Evolutionary conservation across 2,797 vertebrate species (phyloP), one percentile per base, ranked within the genome.

Genomic region (Heterohyrax brucei): DNA sequence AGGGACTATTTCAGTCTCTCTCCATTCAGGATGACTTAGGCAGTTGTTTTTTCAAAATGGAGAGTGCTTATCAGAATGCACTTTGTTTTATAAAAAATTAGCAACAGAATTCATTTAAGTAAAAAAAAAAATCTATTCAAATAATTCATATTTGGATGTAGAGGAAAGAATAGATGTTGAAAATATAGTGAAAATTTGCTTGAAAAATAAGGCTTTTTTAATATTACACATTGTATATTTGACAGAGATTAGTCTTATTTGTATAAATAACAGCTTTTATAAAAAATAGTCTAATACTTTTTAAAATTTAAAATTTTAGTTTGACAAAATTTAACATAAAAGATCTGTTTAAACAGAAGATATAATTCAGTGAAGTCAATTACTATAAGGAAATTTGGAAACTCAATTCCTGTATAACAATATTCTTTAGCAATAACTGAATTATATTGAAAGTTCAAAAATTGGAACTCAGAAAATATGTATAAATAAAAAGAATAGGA

Each of bases 41-140:
- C 39, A 39, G 68, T 70, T 33, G 18, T 16, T 70, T 14, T 89
- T 84, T 53, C 89, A n/a, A 78, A 96, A 87, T 62, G 8, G 24
- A 30, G 89, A 87, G 10, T 44, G 92, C 44, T 94, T 95, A 64
- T 73, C 26, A 39, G 2, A n/a, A 24, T 56, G 2, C 30, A 70
- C 73, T 93, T 96, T 10, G 53, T 79, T 94, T 90, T n/a, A 50
- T 83, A 73, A 92, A 90, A 90, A 46, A 91, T 64, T 1, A 56
- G 0, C 18, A 84, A n/a, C 6, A 95, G 62, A 93, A 77, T 64
- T 90, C 10, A 95, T 77, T 79, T 73, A 8, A 24, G 48, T 91
- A 22, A n/a, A n/a, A n/a, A 91, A 87, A 68, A 82, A 94, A 9
- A 46, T 12, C 1, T 81, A 86, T 50, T 94, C 7, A 82, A 92